phyloP scores from a whole-genome alignment of 2,113 vertebrate genomes.

The Nymphicus hollandicus region DNA sequence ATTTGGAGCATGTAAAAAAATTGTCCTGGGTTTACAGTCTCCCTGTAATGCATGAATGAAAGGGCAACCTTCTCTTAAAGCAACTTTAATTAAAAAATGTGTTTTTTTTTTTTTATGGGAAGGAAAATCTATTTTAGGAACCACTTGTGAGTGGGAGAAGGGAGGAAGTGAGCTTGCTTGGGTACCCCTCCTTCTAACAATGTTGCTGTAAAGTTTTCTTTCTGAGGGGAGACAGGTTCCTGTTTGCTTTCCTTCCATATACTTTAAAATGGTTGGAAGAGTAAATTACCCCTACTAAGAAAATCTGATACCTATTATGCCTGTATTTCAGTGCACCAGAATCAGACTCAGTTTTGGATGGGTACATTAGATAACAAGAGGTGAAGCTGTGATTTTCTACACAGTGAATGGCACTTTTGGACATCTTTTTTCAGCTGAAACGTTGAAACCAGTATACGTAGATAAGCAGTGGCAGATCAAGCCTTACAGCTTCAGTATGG shows the following conservation, averaged over 20 bases:
- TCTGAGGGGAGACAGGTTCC: background rate
- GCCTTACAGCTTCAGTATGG: background rate
- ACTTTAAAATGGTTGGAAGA: background rate
- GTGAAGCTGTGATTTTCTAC: background rate
- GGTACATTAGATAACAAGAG: background rate
- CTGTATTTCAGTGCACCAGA: background rate
- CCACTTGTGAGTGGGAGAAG: background rate
- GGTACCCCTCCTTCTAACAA: background rate
- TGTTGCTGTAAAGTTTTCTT: background rate
- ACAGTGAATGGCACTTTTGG: background rate
- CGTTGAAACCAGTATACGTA: background rate
- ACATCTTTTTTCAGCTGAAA: background rate
- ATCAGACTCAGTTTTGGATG: background rate
- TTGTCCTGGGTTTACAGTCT: background rate
- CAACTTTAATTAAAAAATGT: background rate
- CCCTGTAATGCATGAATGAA: background rate
- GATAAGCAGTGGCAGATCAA: background rate
- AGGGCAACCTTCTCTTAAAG: background rate
- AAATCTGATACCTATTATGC: background rate
- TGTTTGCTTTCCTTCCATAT: background rate
- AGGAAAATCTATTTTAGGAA: background rate
- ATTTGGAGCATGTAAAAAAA: background rate
- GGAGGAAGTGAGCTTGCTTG: background rate
- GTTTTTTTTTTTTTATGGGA: background rate
- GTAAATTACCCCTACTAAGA: background rate